Base-by-base conservation (phyloP, 2,888 invertebrate species). In the Drosophila sordidapex region DNA sequence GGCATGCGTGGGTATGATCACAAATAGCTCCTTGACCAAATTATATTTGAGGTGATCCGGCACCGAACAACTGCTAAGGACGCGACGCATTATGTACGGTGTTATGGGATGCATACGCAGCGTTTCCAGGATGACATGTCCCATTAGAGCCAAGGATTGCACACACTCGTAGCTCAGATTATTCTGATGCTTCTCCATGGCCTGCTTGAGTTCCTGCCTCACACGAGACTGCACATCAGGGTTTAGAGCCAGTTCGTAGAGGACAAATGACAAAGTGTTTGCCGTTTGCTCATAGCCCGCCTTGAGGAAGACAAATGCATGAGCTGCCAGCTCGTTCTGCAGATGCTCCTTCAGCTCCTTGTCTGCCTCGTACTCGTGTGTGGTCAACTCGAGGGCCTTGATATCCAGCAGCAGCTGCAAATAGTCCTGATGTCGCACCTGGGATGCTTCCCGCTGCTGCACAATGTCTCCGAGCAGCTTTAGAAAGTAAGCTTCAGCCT, bases 221-320 rank as follows among this genome's bases (percentile, higher is more conserved):
- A 91, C 76, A 31, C 83, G 75, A 3, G 52, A 78, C 84, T 79
- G 92, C 69, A 92, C 66, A 0, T 90, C 79, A 0, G 71, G 67
- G 71, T 93, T 91, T 13, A 87, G 40, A 0, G 93, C 92, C 56
- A 93, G 57, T 64, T 93, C 93, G 25, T 91, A 93, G 0, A 93
- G 73, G 0, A 85, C 81, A 71, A 94, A 95, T 71, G 94, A 94
- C 7, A 95, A 93, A 0, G 95, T 94, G 0, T 95, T 94, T 0
- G 95, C 95, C 0, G 95, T 95, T 0, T 95, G 95, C 86, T 96
- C 96, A 76, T 95, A 95, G 0, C 96, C 96, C 6, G 95, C 91
- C 46, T 91, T 77, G 25, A 93, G 80, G 63, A 93, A 93, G 2
- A 91, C 85, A 49, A 92, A 92, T 0, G 91, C 91, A 68, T 93